phyloP scores from a whole-genome alignment of 2,797 vertebrate genomes.

The Diplodus puntazzo region DNA sequence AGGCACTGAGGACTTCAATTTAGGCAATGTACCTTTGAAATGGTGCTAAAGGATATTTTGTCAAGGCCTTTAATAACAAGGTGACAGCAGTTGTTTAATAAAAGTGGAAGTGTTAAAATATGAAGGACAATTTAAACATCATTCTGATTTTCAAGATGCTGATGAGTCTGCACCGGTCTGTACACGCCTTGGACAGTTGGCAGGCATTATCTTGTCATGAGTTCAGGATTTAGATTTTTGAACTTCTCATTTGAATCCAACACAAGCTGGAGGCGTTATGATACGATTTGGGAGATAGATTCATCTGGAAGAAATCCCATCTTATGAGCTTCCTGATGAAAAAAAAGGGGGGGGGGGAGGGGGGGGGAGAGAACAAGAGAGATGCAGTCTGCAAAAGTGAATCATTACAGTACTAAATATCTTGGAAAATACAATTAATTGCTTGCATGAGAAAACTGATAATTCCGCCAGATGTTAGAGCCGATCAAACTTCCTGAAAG shows the following conservation, averaged over 20 bases:
- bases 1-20: slow-evolving; percentile 7
- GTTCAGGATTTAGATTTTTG: background rate
- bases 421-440: background rate
- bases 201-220: background rate
- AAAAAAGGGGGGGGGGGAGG: too few relatives aligned
- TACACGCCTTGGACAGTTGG: background rate
- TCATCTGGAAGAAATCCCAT: background rate
- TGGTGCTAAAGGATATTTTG: background rate
- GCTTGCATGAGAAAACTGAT: too few relatives aligned
- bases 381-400: too few relatives aligned
- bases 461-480: too few relatives aligned
- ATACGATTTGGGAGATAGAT: background rate
- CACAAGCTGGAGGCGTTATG: background rate
- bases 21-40: slow-evolving; percentile 8
- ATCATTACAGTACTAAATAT: too few relatives aligned
- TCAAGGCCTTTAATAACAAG: slow-evolving; percentile 3
- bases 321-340: background rate
- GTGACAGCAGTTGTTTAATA: background rate
- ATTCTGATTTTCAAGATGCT: slow-evolving; percentile 21
- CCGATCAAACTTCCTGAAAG: too few relatives aligned
- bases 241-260: background rate
- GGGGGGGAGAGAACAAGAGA: background rate
- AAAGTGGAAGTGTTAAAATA: background rate
- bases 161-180: background rate
- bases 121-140: background rate